phyloP scores from a whole-genome alignment of 2,888 invertebrate genomes.

The Diarsia rubi region DNA sequence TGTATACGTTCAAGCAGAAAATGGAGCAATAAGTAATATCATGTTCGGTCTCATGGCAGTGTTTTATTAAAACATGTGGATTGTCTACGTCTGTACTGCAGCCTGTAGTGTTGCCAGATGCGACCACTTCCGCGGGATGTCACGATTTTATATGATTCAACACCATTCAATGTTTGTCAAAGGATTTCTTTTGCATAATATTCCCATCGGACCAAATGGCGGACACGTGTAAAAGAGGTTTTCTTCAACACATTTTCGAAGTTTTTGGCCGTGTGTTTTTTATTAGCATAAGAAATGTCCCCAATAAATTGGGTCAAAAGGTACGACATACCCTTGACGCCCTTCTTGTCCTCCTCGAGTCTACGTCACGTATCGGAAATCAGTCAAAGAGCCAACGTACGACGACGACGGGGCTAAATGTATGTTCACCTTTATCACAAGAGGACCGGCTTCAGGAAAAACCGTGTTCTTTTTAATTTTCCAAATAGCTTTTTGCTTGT shows the following conservation, averaged over 20 bases:
- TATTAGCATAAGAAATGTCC: constrained; percentile 63
- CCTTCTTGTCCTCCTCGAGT: constrained; percentile 53
- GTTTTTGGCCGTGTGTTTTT: constrained; percentile 52
- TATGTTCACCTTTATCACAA: constrained; percentile 35
- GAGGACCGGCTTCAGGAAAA: constrained; percentile 23
- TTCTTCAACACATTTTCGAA: constrained; percentile 44
- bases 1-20: constrained; percentile 46
- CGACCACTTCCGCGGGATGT: constrained; percentile 58
- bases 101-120: constrained; percentile 60
- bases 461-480: constrained; percentile 50
- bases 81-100: constrained; percentile 44
- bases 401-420: constrained; percentile 41
- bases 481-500: constrained; percentile 51
- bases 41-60: constrained; percentile 60
- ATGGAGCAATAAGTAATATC: constrained; percentile 55
- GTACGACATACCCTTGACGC: constrained; percentile 59
- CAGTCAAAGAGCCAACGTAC: constrained; percentile 60
- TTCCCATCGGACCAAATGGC: constrained; percentile 46
- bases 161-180: constrained; percentile 62
- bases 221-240: constrained; percentile 37
- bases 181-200: constrained; percentile 63
- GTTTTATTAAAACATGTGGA: constrained; percentile 66
- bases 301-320: constrained; percentile 63
- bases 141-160: constrained; percentile 66
- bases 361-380: constrained; percentile 61